phyloP scores from a whole-genome alignment of 2,113 vertebrate species.

The Embiotoca jacksoni region DNA sequence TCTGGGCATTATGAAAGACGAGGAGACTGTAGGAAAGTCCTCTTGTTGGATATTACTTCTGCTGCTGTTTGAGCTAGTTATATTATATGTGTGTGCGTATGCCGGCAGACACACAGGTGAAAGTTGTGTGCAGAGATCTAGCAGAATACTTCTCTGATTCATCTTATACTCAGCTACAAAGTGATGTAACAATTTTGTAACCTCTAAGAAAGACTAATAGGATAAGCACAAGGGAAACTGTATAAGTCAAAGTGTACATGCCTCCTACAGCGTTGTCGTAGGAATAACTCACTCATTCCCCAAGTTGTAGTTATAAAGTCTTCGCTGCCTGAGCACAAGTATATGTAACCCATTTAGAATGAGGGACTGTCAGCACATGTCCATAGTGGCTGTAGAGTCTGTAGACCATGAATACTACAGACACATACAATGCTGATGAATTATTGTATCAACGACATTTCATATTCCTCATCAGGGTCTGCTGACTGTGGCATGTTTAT shows the following conservation, averaged over 20 bases:
- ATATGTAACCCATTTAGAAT: conserved; percentile 59
- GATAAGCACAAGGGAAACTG: conserved; percentile 3
- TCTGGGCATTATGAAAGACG: conserved; percentile 31
- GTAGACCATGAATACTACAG: conserved; percentile 59
- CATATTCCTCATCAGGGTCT: conserved; percentile 47
- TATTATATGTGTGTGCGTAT: not conserved
- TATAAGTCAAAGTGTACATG: not conserved
- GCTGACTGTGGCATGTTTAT: conserved; percentile 59
- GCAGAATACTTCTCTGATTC: not conserved
- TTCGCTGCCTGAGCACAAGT: conserved; percentile 22
- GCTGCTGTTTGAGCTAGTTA: conserved; percentile 4
- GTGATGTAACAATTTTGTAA: not conserved
- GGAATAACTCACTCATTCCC: conserved; percentile 5
- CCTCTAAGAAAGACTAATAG: not conserved
- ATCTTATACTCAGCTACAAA: conserved; percentile 12
- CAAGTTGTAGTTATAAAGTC: conserved; percentile 16
- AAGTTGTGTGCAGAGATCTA: not conserved
- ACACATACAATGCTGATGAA: conserved; percentile 59
- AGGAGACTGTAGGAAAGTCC: conserved; percentile 28
- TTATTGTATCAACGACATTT: conserved; percentile 59
- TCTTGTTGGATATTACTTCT: conserved; percentile 27
- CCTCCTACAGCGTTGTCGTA: conserved; percentile 21
- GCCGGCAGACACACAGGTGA: conserved; percentile 3
- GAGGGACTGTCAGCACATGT: conserved; percentile 66
- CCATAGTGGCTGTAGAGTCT: conserved; percentile 50